A percentile compares a stretch with the other conserved stretches of the same genome.
Conservation (phyloP, 1,140 invertebrate species). For the Whitmania pigra region DNA sequence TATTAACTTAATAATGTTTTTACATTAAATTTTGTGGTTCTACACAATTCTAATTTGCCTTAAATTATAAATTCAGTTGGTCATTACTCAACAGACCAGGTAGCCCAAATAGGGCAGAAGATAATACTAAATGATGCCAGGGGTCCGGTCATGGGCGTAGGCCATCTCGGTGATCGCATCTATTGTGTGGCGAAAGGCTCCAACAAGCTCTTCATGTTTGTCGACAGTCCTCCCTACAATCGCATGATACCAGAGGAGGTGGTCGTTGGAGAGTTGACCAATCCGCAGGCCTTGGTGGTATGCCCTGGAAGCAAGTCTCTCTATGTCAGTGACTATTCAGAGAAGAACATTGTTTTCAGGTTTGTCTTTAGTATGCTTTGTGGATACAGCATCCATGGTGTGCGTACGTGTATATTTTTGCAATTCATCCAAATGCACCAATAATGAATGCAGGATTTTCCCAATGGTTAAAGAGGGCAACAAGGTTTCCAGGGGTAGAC, state of each 20-base stretch:
- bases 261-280: neutral
- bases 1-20: no score
- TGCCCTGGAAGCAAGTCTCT: neutral
- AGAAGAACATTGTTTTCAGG: neutral
- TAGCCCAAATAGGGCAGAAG: no score
- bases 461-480: neutral
- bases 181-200: neutral
- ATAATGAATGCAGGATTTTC: neutral
- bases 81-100: no score
- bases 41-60: no score
- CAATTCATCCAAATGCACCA: neutral
- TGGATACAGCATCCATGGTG: no score
- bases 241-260: neutral
- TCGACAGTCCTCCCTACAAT: neutral
- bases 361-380: neutral
- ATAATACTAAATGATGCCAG: no score
- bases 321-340: conserved; percentile 3
- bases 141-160: neutral
- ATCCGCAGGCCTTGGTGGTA: neutral
- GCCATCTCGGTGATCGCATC: neutral
- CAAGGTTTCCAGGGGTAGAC: neutral
- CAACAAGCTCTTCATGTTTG: neutral
- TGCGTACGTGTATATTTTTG: neutral
- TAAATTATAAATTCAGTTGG: no score
- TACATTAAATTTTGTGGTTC: no score